Base-by-base conservation (phyloP, 2,888 invertebrate species). In the Lepidochitona cinerea region DNA sequence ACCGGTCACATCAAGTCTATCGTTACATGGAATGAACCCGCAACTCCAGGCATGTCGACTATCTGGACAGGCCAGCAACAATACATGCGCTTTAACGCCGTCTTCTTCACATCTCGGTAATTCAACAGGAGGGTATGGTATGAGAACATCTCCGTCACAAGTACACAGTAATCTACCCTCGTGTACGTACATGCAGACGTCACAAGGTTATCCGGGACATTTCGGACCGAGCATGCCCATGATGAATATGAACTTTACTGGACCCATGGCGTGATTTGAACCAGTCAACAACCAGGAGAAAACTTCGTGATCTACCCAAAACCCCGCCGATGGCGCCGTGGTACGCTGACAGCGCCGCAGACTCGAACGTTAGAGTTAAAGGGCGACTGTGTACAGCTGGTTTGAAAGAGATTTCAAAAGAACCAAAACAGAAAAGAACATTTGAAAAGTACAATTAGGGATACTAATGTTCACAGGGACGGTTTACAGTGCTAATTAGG, bases 161-260 rank as follows among this genome's bases (percentile, higher is more conserved):
- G 81, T 59, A 23, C 84, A 83, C 77, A 80, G 84, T 7, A 80
- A 85, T 0, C 81, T 87, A 29, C 84, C 87, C 5, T 86, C 88
- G 29, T 88, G 88, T 73, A 88, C 87, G 9, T 88, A 88, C 81
- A 87, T 88, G 87, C 87, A 88, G 79, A 81, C 86, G 12, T 80
- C 87, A 35, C 87, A 88, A 68, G 80, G 83, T n/a, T 87, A 87
- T 69, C 82, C 85, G 3, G 72, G 84, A 37, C 84, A 85, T 69
- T 77, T 85, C 77, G 85, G 86, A 78, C 87, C 87, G 76, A 86
- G 59, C 77, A 85, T 88, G 79, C 86, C 87, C 75, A 85, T 87
- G 83, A 87, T 88, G 87, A 88, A 88, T 72, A 87, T 88, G 85
- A 87, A 86, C 77, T 88, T 88, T 79, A 75, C 86, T n/a, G 85